A percentile compares a stretch with the other conserved stretches of the same genome.
Conservation (phyloP, 2,888 invertebrate genomes). For the Ariolimax columbianus region DNA sequence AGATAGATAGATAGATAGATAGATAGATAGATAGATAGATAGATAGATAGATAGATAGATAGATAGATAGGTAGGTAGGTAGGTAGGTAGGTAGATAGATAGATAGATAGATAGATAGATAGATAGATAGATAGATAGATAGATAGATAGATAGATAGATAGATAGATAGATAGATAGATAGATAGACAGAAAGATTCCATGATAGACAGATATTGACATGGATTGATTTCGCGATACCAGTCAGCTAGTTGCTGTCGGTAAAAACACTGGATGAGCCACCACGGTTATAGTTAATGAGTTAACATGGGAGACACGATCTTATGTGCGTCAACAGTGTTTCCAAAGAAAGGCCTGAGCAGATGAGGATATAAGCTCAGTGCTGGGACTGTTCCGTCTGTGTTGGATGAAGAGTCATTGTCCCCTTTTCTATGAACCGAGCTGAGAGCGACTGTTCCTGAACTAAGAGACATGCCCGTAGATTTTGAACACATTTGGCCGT, state of each 20-base stretch:
- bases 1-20: not conserved
- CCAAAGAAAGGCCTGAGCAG: slow-evolving; percentile 37
- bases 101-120: not conserved
- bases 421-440: slow-evolving; percentile 39
- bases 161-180: not conserved
- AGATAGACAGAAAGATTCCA: not conserved
- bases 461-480: not conserved
- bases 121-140: slow-evolving; percentile 11
- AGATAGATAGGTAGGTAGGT: not conserved
- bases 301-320: slow-evolving; percentile 43
- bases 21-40: not conserved
- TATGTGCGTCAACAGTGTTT: slow-evolving; percentile 22
- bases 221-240: not conserved
- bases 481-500: slow-evolving; percentile 41
- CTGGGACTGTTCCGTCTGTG: slow-evolving; percentile 10
- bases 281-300: slow-evolving; percentile 25
- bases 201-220: not conserved
- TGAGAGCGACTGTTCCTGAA: slow-evolving; percentile 13
- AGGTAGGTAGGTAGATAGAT: not conserved
- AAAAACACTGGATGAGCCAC: not conserved
- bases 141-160: not conserved
- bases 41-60: not conserved
- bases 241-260: not conserved
- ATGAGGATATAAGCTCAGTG: slow-evolving; percentile 34
- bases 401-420: not conserved